Conservation (phyloP, 2,888 invertebrate species). For the Callosobruchus maculatus region DNA sequence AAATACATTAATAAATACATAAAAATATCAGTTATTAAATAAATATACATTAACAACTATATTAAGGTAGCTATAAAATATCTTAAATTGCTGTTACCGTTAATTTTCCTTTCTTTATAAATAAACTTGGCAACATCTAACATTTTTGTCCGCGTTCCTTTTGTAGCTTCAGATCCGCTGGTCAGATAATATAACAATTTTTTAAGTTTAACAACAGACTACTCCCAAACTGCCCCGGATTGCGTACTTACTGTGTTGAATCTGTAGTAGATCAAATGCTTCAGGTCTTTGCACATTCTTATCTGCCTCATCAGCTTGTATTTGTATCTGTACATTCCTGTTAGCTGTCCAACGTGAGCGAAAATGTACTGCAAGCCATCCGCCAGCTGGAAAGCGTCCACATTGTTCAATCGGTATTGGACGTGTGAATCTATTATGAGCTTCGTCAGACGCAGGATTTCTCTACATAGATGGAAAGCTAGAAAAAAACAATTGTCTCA, state of each 20-base stretch:
- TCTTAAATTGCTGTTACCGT: too few relatives aligned
- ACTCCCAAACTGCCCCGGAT: too few relatives aligned
- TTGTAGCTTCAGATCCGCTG: too few relatives aligned
- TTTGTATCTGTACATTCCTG: constrained; percentile 99
- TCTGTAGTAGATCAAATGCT: constrained; percentile 98
- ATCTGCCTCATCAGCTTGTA: constrained; percentile 99
- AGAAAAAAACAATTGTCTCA: constrained; percentile 32
- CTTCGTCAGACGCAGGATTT: constrained; percentile 97
- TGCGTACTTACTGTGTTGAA: constrained; percentile 89
- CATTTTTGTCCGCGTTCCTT: too few relatives aligned
- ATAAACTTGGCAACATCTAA: too few relatives aligned
- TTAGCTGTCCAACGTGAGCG: constrained; percentile 98
- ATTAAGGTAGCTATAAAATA: too few relatives aligned
- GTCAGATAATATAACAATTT: too few relatives aligned
- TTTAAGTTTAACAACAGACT: too few relatives aligned
- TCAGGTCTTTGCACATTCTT: constrained; percentile 99
- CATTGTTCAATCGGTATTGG: constrained; percentile 97
- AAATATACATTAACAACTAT: too few relatives aligned
- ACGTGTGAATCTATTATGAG: constrained; percentile 99
- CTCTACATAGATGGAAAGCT: constrained; percentile 99
- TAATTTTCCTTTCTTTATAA: too few relatives aligned
- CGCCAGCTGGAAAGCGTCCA: constrained; percentile 97
- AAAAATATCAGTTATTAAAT: too few relatives aligned
- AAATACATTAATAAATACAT: too few relatives aligned
- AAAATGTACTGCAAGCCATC: constrained; percentile 99